A percentile compares a stretch with the other conserved stretches of the same genome.
Evolutionary conservation across 2,888 invertebrate genomes (phyloP).

Genomic region (Arge pagana): DNA sequence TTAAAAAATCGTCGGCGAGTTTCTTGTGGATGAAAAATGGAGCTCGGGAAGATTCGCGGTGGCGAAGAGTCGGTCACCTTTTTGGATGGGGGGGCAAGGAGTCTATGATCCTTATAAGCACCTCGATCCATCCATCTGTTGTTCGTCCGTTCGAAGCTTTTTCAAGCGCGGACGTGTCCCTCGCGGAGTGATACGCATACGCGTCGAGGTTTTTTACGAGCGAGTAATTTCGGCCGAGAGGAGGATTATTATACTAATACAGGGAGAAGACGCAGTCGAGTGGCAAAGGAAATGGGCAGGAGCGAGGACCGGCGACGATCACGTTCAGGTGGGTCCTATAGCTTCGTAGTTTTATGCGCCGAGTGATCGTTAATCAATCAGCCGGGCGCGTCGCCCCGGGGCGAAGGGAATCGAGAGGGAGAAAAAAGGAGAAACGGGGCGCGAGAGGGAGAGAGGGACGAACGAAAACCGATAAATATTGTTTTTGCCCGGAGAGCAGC

Average conservation of each 20-base stretch:
- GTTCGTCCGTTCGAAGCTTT: too few species aligned
- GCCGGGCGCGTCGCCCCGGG: slow-evolving; percentile 28
- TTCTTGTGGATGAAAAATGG: too few species aligned
- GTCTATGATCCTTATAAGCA: too few species aligned
- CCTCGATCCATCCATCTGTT: too few species aligned
- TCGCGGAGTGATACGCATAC: too few species aligned
- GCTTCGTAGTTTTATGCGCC: slow-evolving; percentile 46
- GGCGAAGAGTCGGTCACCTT: too few species aligned
- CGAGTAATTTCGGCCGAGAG: slow-evolving; percentile 38
- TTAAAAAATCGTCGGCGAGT: too few species aligned
- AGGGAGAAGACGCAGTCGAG: neutral
- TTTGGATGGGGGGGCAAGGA: too few species aligned
- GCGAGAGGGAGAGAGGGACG: slow-evolving; percentile 26
- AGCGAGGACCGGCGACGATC: slow-evolving; percentile 7
- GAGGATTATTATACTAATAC: too few species aligned
- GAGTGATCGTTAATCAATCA: slow-evolving; percentile 52
- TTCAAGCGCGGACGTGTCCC: too few species aligned
- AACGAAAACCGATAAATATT: slow-evolving; percentile 46
- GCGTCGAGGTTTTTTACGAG: slow-evolving; percentile 44
- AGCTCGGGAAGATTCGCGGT: too few species aligned
- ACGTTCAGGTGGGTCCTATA: slow-evolving; percentile 12
- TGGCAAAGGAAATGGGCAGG: neutral
- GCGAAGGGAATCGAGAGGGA: slow-evolving; percentile 28
- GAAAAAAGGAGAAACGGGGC: slow-evolving; percentile 33
- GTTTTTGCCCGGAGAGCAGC: slow-evolving; percentile 40